phyloP scores from a whole-genome alignment of 2,888 invertebrate species.

The Heliconius charithonia region DNA sequence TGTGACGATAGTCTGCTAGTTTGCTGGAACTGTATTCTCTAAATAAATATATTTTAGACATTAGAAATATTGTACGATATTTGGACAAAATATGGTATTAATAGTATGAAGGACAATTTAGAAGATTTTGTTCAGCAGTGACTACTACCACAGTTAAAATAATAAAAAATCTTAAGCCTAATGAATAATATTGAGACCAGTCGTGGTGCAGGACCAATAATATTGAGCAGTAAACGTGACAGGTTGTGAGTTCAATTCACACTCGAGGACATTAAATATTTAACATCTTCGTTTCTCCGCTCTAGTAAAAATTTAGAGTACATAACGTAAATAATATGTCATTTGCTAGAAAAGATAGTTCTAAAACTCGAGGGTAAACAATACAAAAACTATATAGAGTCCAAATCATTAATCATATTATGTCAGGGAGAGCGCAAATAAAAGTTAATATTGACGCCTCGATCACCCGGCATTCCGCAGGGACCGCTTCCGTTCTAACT shows the following conservation, averaged over 20 bases:
- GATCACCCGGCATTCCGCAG: conserved; percentile 12
- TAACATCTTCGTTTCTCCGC: too few species aligned
- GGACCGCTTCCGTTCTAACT: conserved; percentile 32
- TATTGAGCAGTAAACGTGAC: too few species aligned
- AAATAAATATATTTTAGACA: conserved; percentile 9
- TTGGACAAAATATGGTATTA: background rate
- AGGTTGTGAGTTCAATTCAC: too few species aligned
- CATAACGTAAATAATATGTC: background rate
- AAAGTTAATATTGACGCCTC: conserved; percentile 33
- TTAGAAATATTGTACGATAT: background rate
- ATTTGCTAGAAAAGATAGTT: background rate
- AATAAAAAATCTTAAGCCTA: too few species aligned
- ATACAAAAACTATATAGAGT: conserved; percentile 5
- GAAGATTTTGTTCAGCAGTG: too few species aligned
- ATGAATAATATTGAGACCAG: too few species aligned
- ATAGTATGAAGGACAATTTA: background rate
- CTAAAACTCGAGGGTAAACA: background rate
- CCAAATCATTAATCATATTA: conserved; percentile 28
- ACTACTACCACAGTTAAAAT: too few species aligned
- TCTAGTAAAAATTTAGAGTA: background rate
- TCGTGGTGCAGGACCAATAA: too few species aligned
- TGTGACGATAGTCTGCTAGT: conserved; percentile 24
- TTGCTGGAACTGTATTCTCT: background rate
- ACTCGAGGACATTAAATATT: too few species aligned
- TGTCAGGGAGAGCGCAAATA: conserved; percentile 25